Conservation (phyloP, 2,888 invertebrate species). For the Dryomyza anilis region DNA sequence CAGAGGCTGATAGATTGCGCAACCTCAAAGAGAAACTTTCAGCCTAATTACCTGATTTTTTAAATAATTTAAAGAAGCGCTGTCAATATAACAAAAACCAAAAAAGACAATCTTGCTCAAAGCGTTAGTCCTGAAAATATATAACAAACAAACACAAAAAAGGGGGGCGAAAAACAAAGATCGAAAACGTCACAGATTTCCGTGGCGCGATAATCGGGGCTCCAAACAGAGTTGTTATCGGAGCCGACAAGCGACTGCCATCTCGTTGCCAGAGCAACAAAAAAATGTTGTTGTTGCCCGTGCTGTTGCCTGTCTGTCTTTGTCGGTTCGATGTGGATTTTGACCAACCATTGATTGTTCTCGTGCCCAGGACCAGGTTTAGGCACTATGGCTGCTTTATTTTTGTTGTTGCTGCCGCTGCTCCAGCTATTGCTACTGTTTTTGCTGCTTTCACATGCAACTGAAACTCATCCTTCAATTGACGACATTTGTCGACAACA, state of each 20-base stretch:
- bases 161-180: neutral
- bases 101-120: neutral
- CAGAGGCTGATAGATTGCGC: neutral
- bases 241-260: constrained; percentile 35
- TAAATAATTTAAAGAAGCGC: constrained; percentile 31
- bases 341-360: constrained; percentile 7
- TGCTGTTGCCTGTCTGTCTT: constrained; percentile 8
- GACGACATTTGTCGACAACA: constrained; percentile 49
- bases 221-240: constrained; percentile 35
- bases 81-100: neutral
- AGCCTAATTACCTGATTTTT: constrained; percentile 43
- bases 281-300: neutral
- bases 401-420: neutral
- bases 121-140: no score
- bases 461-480: constrained; percentile 53
- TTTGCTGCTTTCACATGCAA: constrained; percentile 26
- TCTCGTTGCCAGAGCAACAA: constrained; percentile 23
- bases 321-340: constrained; percentile 2
- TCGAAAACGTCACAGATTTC: neutral
- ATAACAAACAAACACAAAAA: neutral
- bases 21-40: constrained; percentile 18
- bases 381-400: neutral
- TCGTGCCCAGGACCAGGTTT: neutral
- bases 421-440: neutral
- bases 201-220: neutral